Base-by-base conservation (phyloP, 2,888 invertebrate species). In the Drosophila conformis region DNA sequence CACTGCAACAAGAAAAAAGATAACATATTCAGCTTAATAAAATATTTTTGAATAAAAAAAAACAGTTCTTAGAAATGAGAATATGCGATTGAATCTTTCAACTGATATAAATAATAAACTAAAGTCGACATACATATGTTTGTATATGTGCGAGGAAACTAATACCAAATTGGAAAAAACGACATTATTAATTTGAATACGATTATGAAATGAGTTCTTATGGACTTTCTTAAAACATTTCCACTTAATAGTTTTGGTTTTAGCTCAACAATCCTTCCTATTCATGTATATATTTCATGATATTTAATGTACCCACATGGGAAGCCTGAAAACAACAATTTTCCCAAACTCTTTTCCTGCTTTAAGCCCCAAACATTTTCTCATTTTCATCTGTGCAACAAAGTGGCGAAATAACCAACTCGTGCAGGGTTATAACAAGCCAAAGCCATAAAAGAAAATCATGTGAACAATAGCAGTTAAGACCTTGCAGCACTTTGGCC, bases 391-490 rank as follows among this genome's bases (percentile, higher is more conserved):
- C 72, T 40, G 13, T 40, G 27, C 35, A 21, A 76, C 74, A 58
- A 64, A 11, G 38, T 64, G 33, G 58, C 42, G 10, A 25, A 36
- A 7, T 42, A 42, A 40, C 54, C 18, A 49, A 40, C 7, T 49
- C 57, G 74, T 67, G 78, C 76, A 57, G 58, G 63, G 80, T 52
- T 42, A 36, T 70, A 51, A 36, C 49, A 68, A 60, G 46, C 35
- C 31, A 40, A 42, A 42, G 56, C 51, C 42, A 46, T 64, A 69
- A 64, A 74, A 65, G 61, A 29, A 59, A 62, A 59, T 53, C 64
- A 61, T 57, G 35, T 52, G 25, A 60, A 58, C 52, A 70, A 70
- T 6, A 42, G 54, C 63, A 65, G 58, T 35, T 49, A 51, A 62
- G 36, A 64, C 38, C 15, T 51, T 38, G 66, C 77, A 69, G 42